Base-by-base conservation (phyloP, 30 jellyfish, hydroid and myxozoan species). In the Aurelia aurita region DNA sequence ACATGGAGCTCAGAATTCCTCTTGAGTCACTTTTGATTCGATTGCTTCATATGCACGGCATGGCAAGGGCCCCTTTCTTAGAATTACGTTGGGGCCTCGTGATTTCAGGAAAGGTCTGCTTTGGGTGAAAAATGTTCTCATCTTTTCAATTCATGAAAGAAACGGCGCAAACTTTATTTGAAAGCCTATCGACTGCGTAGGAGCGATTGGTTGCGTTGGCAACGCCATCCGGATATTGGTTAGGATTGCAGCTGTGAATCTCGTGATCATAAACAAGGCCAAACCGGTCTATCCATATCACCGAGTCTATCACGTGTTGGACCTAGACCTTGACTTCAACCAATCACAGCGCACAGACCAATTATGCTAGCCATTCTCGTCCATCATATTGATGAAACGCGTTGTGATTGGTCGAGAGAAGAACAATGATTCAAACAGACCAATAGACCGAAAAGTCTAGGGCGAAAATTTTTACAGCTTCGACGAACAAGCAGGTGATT, bases 331-430 rank as follows among this genome's bases (percentile, higher is more conserved):
- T 12, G 27, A 27, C 16, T 12, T 53, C 64, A 25, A 59, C 91
- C 91, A 81, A 81, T 81, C 91, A 69, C 34, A 39, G 29, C 79
- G 43, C 59, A 71, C 74, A 61, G 79, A 55, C 88, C 70, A 44
- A 59, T 21, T 77, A 34, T 61, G 88, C 79, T 77, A 77, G 88
- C 88, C 88, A 9, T 54, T 22, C 63, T 62, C 63, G 88, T 77
- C 88, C 69, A 77, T 58, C 79, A 55, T 16, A 21, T 25, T 11
- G 57, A 19, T 27, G 35, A 29, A 16, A 14, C 65, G 74, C 31
- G 9, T 12, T 54, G 61, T 81, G 91, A 81, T 81, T 81, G 91
- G 91, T 43, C 54, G 84, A 19, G 18, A 11, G 34, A 26, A 13
- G 32, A 39, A 68, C 46, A 19, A 46, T 25, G 46, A 15, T 18